Base-by-base conservation (phyloP, 1,140 invertebrate species). In the Zaprionus taronus region DNA sequence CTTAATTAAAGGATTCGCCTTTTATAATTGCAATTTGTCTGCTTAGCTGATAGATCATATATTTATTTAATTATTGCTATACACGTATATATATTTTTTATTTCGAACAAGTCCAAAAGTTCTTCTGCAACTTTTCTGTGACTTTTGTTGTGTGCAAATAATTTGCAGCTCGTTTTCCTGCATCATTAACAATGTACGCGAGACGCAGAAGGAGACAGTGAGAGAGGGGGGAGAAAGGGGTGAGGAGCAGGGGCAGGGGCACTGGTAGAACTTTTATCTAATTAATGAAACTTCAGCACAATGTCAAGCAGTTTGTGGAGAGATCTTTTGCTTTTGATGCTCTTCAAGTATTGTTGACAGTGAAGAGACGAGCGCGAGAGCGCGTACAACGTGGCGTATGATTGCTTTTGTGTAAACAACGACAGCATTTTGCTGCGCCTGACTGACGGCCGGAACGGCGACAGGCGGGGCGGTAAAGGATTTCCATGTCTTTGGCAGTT, bases 221-320 rank as follows among this genome's bases (percentile, higher is more conserved):
- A 22, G 9, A 11, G 9, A 11, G 31, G 7, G 7, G 2, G 7
- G 2, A 11, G 31, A 26, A 47, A 31, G 12, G 34, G 31, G 58
- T 67, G n/a, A n/a, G 17, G 12, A 11, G 31, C 20, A 38, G 66
- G 41, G 3, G 11, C 7, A 31, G 44, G 58, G 49, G 12, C 26
- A 7, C n/a, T 22, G 22, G 41, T 58, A 72, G 58, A 91, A 91
- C 89, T 91, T 91, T 91, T 91, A 91, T 91, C 90, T 91, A 91
- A 91, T 91, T 91, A 91, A 91, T 91, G 80, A 91, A 91, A 90
- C 84, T 91, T 91, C 84, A 91, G 84, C 90, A 84, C 80, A 91
- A 90, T 77, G 90, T 79, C 80, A 77, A 69, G 78, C 60, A 76
- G 75, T 53, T 53, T 64, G 70, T 38, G 49, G 41, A 49, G 64